These are phyloP conservation scores for Actinemys pallida DNA, from an alignment of 2,113 vertebrate genomes.

Conservation along the genomic window DNA sequence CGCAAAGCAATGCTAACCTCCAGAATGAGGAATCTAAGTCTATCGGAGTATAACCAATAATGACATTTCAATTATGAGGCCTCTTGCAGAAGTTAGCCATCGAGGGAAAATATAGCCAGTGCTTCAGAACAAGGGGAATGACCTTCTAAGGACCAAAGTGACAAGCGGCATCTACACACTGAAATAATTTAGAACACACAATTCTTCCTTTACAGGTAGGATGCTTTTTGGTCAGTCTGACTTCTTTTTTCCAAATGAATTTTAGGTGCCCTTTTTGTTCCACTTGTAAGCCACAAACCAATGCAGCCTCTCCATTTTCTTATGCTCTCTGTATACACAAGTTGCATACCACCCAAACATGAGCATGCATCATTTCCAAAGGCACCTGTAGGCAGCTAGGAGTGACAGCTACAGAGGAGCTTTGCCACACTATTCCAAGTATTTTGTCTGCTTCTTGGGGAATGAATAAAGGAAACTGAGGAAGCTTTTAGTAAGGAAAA, in stretches of 20 bases:
- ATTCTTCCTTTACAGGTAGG: slow-evolving; percentile 14
- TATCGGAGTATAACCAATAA: neutral
- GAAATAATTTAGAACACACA: neutral
- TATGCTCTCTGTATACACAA: neutral
- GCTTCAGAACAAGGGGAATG: slow-evolving; percentile 24
- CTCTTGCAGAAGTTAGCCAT: slow-evolving; percentile 5
- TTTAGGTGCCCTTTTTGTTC: neutral
- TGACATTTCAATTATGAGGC: neutral
- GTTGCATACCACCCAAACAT: neutral
- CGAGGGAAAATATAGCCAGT: neutral
- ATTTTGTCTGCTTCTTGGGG: rapidly evolving
- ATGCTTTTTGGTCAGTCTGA: slow-evolving; percentile 21
- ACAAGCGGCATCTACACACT: neutral
- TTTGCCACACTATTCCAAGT: neutral
- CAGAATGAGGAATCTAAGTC: neutral
- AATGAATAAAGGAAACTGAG: neutral
- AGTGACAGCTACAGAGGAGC: rapidly evolving
- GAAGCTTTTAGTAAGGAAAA: neutral
- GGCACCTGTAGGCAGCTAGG: rapidly evolving
- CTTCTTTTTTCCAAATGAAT: slow-evolving; percentile 40
- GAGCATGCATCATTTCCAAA: neutral
- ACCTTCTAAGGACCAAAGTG: slow-evolving; percentile 55
- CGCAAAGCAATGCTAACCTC: neutral
- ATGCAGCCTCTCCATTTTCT: slow-evolving; percentile 2
- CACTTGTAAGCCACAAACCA: neutral